Conservation (phyloP, 1,140 invertebrate species). For the Condylostylus longicornis region DNA sequence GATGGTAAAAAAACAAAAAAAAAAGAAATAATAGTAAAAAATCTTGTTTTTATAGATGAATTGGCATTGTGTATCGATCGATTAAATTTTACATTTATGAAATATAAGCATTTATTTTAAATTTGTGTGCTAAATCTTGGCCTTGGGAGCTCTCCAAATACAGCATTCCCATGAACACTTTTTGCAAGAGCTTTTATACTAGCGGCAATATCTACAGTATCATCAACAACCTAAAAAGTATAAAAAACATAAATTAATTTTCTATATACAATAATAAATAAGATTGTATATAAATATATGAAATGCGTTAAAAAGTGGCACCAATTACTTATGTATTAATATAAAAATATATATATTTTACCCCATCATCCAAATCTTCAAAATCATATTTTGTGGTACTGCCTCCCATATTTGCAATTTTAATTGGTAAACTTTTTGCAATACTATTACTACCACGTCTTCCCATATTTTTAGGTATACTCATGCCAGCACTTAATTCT, state of each 20-base stretch:
- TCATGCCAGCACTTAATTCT: constrained; percentile 2
- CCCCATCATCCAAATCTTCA: constrained; percentile 19
- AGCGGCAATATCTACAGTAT: constrained; percentile 56
- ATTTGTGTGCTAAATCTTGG: constrained; percentile 67
- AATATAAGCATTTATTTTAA: too few relatives aligned
- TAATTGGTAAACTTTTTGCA: constrained; percentile 25
- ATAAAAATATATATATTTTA: constrained; percentile 7
- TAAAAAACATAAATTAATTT: background rate
- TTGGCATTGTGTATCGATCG: too few relatives aligned
- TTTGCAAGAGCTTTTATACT: constrained; percentile 73
- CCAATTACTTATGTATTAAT: background rate
- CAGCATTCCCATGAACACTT: constrained; percentile 67
- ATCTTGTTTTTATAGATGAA: too few relatives aligned
- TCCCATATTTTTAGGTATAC: constrained; percentile 2
- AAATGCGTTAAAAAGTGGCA: background rate
- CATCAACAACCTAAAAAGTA: constrained; percentile 20
- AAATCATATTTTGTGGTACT: too few relatives aligned
- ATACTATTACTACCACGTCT: constrained; percentile 18
- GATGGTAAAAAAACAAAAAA: too few relatives aligned
- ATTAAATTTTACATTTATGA: too few relatives aligned
- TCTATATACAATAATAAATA: background rate
- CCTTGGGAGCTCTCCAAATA: constrained; percentile 69
- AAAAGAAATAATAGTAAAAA: too few relatives aligned
- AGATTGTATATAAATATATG: background rate
- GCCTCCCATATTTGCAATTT: constrained; percentile 23